Conservation (phyloP, 53 echinoderm and acorn worm species). For the Crossaster papposus region DNA sequence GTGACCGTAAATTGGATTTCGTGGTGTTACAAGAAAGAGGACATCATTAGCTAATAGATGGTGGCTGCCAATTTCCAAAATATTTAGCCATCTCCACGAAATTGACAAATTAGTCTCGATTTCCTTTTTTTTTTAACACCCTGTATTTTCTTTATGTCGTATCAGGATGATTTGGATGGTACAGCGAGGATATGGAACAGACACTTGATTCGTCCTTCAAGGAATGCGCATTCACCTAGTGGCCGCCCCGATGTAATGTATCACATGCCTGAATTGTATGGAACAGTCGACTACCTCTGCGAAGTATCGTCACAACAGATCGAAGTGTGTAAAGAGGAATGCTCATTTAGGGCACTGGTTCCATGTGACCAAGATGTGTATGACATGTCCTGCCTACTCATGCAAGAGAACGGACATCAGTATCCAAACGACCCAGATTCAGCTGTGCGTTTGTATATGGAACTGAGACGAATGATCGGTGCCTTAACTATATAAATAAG, state of each 20-base stretch:
- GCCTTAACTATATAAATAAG: too few species aligned
- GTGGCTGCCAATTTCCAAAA: too few species aligned
- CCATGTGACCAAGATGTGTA: slow-evolving; percentile 56
- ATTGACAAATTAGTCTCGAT: too few species aligned
- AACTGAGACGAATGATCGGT: slow-evolving; percentile 40
- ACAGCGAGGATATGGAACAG: slow-evolving; percentile 59
- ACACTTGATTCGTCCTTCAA: slow-evolving; percentile 62
- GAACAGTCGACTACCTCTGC: slow-evolving; percentile 32
- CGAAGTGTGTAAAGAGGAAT: slow-evolving; percentile 34
- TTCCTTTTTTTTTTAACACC: too few species aligned
- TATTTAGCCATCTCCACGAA: too few species aligned
- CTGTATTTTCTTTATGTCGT: too few species aligned
- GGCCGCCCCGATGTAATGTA: slow-evolving; percentile 58
- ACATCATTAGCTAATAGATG: too few species aligned
- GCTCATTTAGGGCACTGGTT: slow-evolving; percentile 29
- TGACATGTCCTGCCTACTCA: slow-evolving; percentile 43
- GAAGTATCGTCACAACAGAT: slow-evolving; percentile 9
- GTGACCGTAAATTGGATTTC: too few species aligned
- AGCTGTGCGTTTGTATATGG: slow-evolving; percentile 28
- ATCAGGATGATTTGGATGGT: slow-evolving; percentile 58
- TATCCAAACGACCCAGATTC: slow-evolving; percentile 27
- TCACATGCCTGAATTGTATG: slow-evolving; percentile 51
- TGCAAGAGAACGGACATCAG: slow-evolving; percentile 24
- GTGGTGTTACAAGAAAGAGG: too few species aligned
- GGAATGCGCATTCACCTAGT: slow-evolving; percentile 50